phyloP scores from a whole-genome alignment of 2,113 vertebrate species.

The Sylvilagus bachmani region DNA sequence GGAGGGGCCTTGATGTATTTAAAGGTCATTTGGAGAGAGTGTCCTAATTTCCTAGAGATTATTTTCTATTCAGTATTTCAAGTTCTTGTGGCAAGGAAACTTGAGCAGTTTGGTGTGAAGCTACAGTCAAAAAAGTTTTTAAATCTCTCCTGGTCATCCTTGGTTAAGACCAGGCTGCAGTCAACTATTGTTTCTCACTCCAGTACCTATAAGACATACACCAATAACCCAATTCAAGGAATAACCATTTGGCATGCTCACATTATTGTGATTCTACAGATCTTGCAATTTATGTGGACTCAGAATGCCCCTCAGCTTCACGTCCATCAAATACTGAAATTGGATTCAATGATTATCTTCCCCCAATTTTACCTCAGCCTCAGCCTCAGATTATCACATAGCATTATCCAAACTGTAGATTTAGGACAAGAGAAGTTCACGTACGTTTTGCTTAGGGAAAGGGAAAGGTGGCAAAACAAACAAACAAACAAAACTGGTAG shows the following conservation, averaged over 20 bases:
- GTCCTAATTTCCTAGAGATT: not conserved
- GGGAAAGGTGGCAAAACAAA: not conserved
- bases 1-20: not conserved
- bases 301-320: not conserved
- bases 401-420: not conserved
- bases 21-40: not conserved
- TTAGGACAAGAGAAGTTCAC: not conserved
- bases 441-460: not conserved
- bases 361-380: not conserved
- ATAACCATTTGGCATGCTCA: not conserved
- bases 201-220: not conserved
- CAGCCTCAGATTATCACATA: not conserved
- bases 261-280: not conserved
- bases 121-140: not conserved
- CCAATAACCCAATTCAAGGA: not conserved
- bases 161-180: not conserved
- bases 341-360: conserved; percentile 5
- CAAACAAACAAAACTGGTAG: not conserved
- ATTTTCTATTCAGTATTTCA: not conserved
- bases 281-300: not conserved
- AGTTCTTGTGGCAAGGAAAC: not conserved
- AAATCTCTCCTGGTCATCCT: not conserved
- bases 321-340: not conserved
- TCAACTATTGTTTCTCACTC: not conserved
- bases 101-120: not conserved